Base-by-base conservation (phyloP, 2,888 invertebrate species). In the Eupithecia inturbata region DNA sequence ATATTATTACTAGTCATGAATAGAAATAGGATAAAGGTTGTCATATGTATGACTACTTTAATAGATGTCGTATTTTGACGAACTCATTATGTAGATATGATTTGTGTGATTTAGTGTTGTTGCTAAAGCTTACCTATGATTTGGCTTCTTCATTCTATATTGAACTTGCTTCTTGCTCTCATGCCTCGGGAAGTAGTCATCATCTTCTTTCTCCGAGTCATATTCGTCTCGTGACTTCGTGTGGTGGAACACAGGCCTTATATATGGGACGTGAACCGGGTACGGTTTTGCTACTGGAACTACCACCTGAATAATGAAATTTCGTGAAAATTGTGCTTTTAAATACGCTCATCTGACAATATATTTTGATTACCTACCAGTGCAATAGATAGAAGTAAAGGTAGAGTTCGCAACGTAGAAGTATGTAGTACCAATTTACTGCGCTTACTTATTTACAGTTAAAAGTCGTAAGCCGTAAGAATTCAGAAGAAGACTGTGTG, bases 231-330 rank as follows among this genome's bases (percentile, higher is more conserved):
- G 70, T 10, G 89, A 80, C 76, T 88, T 88, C 31, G 92, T 87
- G 80, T 94, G 93, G 80, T 94, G 94, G 83, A 93, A 93, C 72
- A 96, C 92, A 1, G 96, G 96, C 80, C 95, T 92, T 57, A 95
- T 88, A 77, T 97, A 95, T 57, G 96, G 97, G 57, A 97, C 95
- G 79, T 96, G 96, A 2, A 97, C 96, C 36, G 97, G 97, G 84
- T 96, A 96, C 6, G 97, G 97, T 85, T 96, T 96, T 70, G 96
- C 95, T 66, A 97, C 96, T 80, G 96, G 96, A 5, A 97, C 96
- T 85, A 96, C 95, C 74, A 97, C 96, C 95, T 95, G 64, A 39
- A 63, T 67, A 57, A 36, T 63, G n/a, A 64, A 69, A 53, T 28
- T 57, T 3, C 33, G 36, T 68, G 33, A 63, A 70, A 75, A 36